These are phyloP conservation scores for Leptura quadrifasciata DNA, from an alignment of 2,888 invertebrate genomes.

Conservation along the genomic window DNA sequence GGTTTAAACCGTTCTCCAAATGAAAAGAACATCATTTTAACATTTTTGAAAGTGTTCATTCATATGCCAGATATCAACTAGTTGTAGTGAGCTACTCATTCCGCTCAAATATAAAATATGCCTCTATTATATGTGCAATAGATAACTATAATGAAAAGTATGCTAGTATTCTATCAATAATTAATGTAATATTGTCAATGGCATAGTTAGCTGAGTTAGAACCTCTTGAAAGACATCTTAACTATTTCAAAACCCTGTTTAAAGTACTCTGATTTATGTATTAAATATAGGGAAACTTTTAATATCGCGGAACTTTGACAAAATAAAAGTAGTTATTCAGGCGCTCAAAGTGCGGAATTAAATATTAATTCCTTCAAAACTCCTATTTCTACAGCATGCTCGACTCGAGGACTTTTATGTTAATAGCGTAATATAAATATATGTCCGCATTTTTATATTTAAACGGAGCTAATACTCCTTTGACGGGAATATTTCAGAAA, in stretches of 20 bases:
- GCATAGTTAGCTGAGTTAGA: too few species aligned
- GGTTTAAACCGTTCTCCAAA: too few species aligned
- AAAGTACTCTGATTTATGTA: not conserved
- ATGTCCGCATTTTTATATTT: not conserved
- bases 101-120: too few species aligned
- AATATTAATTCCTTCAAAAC: not conserved
- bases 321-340: not conserved
- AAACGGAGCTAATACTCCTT: not conserved
- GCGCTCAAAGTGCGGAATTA: not conserved
- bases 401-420: not conserved
- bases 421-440: conserved; percentile 1
- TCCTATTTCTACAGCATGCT: not conserved
- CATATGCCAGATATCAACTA: too few species aligned
- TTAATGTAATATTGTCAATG: too few species aligned
- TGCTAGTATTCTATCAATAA: too few species aligned
- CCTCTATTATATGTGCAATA: too few species aligned
- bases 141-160: too few species aligned
- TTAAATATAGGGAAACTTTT: not conserved
- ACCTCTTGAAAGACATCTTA: too few species aligned
- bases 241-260: not conserved
- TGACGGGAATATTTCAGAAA: not conserved
- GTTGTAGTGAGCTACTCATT: too few species aligned
- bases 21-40: too few species aligned
- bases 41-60: too few species aligned
- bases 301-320: not conserved